Percentiles rank a stretch among this genome's conserved stretches.
Conservation (phyloP, 2,797 vertebrate species). For the Anguilla pacifica region DNA sequence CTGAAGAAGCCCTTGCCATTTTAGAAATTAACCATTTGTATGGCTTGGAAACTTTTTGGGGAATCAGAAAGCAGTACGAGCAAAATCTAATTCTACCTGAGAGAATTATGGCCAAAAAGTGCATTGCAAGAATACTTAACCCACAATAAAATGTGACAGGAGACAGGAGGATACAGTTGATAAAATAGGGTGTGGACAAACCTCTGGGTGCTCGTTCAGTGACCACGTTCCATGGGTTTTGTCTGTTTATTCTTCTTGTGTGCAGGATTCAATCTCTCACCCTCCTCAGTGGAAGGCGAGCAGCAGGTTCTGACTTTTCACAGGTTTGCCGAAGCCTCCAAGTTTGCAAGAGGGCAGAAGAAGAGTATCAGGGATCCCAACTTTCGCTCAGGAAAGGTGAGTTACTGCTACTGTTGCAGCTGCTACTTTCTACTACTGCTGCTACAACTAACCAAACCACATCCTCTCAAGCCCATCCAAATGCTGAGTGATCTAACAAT, state of each 20-base stretch:
- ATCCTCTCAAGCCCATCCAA: too few species aligned
- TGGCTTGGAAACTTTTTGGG: too few species aligned
- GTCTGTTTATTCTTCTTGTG: not conserved
- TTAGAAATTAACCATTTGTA: too few species aligned
- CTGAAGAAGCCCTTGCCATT: too few species aligned
- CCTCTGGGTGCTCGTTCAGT: not conserved
- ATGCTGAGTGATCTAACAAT: too few species aligned
- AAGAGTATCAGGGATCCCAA: constrained; percentile 67
- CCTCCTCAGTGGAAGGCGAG: constrained; percentile 56
- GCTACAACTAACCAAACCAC: not conserved
- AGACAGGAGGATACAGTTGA: too few species aligned
- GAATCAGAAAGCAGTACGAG: too few species aligned
- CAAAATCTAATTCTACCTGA: too few species aligned
- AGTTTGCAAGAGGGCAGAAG: constrained; percentile 82
- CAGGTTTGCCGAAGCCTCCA: constrained; percentile 78
- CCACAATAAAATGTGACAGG: too few species aligned
- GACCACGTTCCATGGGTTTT: not conserved
- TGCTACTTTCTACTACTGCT: not conserved
- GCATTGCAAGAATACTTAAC: too few species aligned
- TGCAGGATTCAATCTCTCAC: constrained; percentile 74
- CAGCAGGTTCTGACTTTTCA: constrained; percentile 74
- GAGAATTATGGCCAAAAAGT: too few species aligned
- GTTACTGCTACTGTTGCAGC: not conserved
- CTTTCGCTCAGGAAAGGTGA: constrained; percentile 55
- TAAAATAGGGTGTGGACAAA: too few species aligned